Percentiles rank a stretch among this genome's conserved stretches.
Evolutionary conservation across 2,113 vertebrate genomes (phyloP).

Genomic region (Sylvilagus bachmani): DNA sequence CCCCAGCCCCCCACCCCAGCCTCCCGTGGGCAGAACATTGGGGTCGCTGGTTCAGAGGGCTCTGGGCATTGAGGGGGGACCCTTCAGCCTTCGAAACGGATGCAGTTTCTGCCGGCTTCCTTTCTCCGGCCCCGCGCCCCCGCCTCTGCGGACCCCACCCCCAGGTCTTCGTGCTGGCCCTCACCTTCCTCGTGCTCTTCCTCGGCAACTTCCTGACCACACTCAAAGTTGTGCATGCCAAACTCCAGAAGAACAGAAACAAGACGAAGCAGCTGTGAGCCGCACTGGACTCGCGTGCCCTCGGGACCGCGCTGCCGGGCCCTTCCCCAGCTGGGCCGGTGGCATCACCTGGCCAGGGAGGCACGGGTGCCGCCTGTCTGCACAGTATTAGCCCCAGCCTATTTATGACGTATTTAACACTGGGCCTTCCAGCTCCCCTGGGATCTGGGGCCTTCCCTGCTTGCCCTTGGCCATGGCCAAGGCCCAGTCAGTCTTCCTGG

Average conservation of each 20-base stretch:
- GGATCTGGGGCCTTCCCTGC: neutral
- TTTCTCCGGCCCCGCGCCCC: rapidly evolving
- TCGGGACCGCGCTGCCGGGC: neutral
- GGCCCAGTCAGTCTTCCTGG: constrained; percentile 45
- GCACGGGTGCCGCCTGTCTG: constrained; percentile 41
- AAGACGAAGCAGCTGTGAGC: constrained; percentile 84
- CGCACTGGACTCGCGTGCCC: neutral
- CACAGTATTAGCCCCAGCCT: constrained; percentile 82
- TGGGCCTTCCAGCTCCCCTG: neutral
- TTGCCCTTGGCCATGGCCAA: neutral
- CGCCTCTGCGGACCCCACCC: rapidly evolving
- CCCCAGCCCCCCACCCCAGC: too few relatives aligned
- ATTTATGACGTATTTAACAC: constrained; percentile 88
- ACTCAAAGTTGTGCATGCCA: constrained; percentile 96
- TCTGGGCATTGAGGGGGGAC: rapidly evolving
- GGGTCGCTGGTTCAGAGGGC: too few relatives aligned
- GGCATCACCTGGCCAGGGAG: too few relatives aligned
- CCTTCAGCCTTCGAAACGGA: too few relatives aligned
- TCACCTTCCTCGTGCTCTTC: constrained; percentile 97
- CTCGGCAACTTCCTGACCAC: constrained; percentile 98
- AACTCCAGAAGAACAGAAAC: constrained; percentile 94
- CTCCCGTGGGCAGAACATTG: neutral
- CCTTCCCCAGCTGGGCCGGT: neutral
- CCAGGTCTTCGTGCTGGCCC: constrained; percentile 95
- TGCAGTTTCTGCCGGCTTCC: neutral